phyloP scores from a whole-genome alignment of 2,113 vertebrate species.

The Noctilio leporinus region DNA sequence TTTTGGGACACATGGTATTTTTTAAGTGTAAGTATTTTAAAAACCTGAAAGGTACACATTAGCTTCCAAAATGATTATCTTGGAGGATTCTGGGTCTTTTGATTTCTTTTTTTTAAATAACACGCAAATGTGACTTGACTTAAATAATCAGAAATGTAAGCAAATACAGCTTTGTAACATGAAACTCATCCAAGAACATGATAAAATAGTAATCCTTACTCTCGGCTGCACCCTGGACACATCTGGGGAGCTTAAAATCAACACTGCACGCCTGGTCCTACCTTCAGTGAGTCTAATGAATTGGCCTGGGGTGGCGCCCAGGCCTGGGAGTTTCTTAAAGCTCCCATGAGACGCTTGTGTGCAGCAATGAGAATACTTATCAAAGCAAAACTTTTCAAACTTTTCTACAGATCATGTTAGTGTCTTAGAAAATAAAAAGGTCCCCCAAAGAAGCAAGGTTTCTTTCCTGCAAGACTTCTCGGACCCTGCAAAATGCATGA shows the following conservation, averaged over 20 bases:
- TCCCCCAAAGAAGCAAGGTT: not conserved
- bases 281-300: not conserved
- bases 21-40: not conserved
- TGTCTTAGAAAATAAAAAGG: not conserved
- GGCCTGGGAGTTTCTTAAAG: not conserved
- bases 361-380: not conserved
- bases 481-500: not conserved
- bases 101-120: not conserved
- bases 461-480: constrained; percentile 2
- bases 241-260: not conserved
- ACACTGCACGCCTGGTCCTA: not conserved
- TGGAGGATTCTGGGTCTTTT: not conserved
- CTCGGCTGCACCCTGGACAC: not conserved
- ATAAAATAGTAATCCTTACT: not conserved
- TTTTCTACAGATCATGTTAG: not conserved
- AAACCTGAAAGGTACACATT: not conserved
- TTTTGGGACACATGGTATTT: not conserved
- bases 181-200: not conserved
- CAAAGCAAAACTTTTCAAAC: not conserved
- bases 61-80: not conserved
- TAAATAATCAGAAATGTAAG: not conserved
- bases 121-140: not conserved
- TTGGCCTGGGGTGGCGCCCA: not conserved
- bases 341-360: not conserved
- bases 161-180: not conserved